phyloP scores from a whole-genome alignment of 2,888 invertebrate genomes.

The Scaptomyza flava region DNA sequence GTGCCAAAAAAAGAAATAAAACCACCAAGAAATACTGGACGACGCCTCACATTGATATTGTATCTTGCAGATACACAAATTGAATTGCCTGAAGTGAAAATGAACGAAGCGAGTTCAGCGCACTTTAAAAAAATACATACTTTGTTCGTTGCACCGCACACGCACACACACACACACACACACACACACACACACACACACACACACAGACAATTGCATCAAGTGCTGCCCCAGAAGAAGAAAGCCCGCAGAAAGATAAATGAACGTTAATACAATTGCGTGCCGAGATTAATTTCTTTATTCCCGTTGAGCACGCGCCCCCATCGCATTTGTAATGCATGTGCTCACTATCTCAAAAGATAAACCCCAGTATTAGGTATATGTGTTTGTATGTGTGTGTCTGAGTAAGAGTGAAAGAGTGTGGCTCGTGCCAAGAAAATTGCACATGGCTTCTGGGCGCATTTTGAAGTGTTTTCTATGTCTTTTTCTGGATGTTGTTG shows the following conservation, averaged over 20 bases:
- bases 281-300: slow-evolving; percentile 68
- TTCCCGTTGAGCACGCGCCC: slow-evolving; percentile 54
- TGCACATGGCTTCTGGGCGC: slow-evolving; percentile 47
- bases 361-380: slow-evolving; percentile 25
- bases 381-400: background rate
- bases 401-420: slow-evolving; percentile 2
- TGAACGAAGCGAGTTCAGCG: slow-evolving; percentile 65
- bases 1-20: slow-evolving; percentile 57
- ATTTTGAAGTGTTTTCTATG: slow-evolving; percentile 9
- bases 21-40: slow-evolving; percentile 50
- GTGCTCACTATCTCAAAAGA: slow-evolving; percentile 51
- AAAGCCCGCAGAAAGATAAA: slow-evolving; percentile 18
- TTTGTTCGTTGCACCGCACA: slow-evolving; percentile 57
- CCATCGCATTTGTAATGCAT: slow-evolving; percentile 26
- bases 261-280: slow-evolving; percentile 60
- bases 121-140: slow-evolving; percentile 58
- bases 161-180: background rate
- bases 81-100: slow-evolving; percentile 45
- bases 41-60: slow-evolving; percentile 52
- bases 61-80: slow-evolving; percentile 59
- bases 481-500: slow-evolving; percentile 7
- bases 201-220: slow-evolving; percentile 3
- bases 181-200: slow-evolving; percentile 1
- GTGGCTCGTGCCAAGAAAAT: slow-evolving; percentile 49
- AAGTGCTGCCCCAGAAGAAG: slow-evolving; percentile 24